These are phyloP conservation scores for Eulemur mongoz DNA, from an alignment of 2,797 vertebrate species.

Conservation along the genomic window DNA sequence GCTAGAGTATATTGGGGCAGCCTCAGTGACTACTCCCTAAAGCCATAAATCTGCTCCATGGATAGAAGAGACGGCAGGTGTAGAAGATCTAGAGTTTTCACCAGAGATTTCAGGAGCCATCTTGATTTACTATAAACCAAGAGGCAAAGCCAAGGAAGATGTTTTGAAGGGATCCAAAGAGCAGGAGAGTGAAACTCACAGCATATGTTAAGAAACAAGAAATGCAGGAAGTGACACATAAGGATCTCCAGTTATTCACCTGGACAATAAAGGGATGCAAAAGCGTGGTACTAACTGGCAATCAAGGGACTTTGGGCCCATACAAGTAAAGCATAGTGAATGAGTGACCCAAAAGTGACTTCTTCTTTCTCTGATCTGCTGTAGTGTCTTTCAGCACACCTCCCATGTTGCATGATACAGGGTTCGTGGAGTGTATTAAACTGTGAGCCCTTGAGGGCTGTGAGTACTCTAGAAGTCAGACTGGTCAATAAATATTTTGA, in stretches of 20 bases:
- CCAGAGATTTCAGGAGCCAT: too few relatives aligned
- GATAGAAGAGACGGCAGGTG: not conserved
- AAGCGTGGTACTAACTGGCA: not conserved
- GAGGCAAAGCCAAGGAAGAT: not conserved
- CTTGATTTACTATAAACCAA: not conserved
- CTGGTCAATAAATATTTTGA: not conserved
- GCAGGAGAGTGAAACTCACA: not conserved
- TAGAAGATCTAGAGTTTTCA: not conserved
- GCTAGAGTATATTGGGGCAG: too few relatives aligned
- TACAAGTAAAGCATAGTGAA: not conserved
- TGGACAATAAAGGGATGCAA: not conserved
- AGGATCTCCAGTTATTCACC: not conserved
- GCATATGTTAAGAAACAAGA: not conserved
- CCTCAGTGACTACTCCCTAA: not conserved
- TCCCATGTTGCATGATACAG: not conserved
- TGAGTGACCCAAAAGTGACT: too few relatives aligned
- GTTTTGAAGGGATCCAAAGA: not conserved
- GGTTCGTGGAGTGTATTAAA: not conserved
- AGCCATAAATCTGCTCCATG: not conserved
- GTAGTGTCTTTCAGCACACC: not conserved
- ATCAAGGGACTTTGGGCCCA: not conserved
- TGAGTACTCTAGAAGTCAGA: not conserved
- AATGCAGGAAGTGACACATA: not conserved
- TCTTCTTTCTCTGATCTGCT: not conserved
- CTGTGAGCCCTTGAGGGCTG: accelerated